A percentile compares a stretch with the other conserved stretches of the same genome.
Conservation (phyloP, 2,797 vertebrate genomes). For the Tapera naevia region DNA sequence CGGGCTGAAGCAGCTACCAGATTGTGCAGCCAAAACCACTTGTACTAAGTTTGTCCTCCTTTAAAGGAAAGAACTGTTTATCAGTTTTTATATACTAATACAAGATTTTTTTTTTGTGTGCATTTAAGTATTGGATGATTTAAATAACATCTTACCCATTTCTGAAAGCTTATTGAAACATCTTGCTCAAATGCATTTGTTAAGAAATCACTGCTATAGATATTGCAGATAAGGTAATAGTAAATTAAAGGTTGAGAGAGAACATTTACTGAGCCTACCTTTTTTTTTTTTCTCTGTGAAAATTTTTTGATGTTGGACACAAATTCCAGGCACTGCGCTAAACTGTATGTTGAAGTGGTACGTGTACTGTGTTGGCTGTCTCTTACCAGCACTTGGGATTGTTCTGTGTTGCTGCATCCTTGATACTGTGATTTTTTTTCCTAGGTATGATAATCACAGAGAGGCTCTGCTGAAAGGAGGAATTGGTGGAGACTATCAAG, state of each 20-base stretch:
- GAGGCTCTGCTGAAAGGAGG: conserved; percentile 93
- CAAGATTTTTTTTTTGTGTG: neutral
- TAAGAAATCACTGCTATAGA: neutral
- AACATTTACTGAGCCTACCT: neutral
- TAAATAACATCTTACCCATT: neutral
- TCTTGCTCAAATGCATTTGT: neutral
- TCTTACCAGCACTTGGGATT: neutral
- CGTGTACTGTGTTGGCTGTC: neutral
- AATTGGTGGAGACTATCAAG: conserved; percentile 87
- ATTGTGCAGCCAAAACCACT: accelerated
- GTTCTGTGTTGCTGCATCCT: neutral
- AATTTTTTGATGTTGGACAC: neutral
- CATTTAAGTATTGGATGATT: accelerated
- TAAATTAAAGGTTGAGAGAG: neutral
- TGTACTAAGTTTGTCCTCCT: neutral
- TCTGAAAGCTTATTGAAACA: neutral
- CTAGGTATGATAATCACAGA: conserved; percentile 96
- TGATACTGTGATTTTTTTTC: neutral
- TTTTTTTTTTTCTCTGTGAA: neutral
- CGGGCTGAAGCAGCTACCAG: neutral
- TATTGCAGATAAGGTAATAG: neutral
- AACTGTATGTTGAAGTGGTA: neutral
- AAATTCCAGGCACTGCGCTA: neutral
- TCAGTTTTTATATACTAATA: neutral
- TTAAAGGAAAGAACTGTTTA: neutral